Base-by-base conservation (phyloP, 2,888 invertebrate genomes). In the Agrilus biguttatus region DNA sequence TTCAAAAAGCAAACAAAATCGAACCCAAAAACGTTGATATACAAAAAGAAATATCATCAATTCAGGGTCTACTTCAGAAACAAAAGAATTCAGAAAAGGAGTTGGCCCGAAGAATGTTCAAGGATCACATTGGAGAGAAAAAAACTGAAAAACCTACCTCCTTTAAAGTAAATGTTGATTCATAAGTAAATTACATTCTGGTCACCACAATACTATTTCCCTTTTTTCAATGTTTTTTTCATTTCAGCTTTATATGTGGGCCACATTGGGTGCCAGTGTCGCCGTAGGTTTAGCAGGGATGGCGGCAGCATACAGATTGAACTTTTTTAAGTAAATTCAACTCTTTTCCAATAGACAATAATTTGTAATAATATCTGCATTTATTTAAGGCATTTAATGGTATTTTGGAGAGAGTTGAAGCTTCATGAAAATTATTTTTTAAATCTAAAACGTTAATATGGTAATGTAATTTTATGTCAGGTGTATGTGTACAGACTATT, bases 211-310 rank as follows among this genome's bases (percentile, higher is more conserved):
- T n/a, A n/a, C n/a, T n/a, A n/a, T n/a, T 23, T 23, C 6, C 23
- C 23, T 23, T 6, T 19, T 23, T 23, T 23, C 3, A 5, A 21
- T 21, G 21, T 6, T 21, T 19, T 13, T 37, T 38, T 45, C 17
- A 43, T 58, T 56, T 43, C 57, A 72, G 71, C 68, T 74, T 60
- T 57, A 75, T 36, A 60, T 77, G 36, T 78, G 78, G 81, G 80
- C 82, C 44, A 75, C 86, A 13, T 66, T 85, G 49, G 69, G 84
- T 45, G 75, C 80, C 40, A 75, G 77, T 39, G 63, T 78, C 42
- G 71, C 77, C 41, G 78, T 84, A 52, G 78, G 83, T 41, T 73
- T 80, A 45, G 77, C 78, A 43, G 83, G 85, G 49, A 75, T 83
- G 42, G 74, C 83, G 40, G 78, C 82, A 10, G 28, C 28, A 10